Percentiles rank a stretch among this genome's conserved stretches.
Evolutionary conservation across 2,888 invertebrate genomes (phyloP).

Genomic region (Lapara coniferarum): DNA sequence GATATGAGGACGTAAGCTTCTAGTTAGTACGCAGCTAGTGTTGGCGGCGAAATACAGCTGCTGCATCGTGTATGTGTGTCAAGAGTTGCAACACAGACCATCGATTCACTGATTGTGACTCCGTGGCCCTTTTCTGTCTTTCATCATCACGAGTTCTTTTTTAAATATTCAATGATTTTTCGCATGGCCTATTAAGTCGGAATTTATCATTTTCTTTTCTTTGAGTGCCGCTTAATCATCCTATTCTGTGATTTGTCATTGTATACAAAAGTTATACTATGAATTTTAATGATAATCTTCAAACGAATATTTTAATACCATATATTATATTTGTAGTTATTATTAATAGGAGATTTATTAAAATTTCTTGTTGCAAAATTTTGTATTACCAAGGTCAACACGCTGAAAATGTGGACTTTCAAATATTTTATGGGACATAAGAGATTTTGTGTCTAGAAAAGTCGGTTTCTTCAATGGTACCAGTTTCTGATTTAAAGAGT

Average conservation of each 20-base stretch:
- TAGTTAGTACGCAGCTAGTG: conserved; percentile 48
- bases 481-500: conserved; percentile 39
- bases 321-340: neutral
- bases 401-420: conserved; percentile 64
- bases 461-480: conserved; percentile 47
- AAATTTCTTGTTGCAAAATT: conserved; percentile 55
- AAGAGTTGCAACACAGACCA: conserved; percentile 62
- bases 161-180: conserved; percentile 25
- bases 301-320: neutral
- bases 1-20: conserved; percentile 43
- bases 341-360: conserved; percentile 26
- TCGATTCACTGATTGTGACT: conserved; percentile 62
- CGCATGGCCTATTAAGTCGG: conserved; percentile 3
- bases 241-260: neutral
- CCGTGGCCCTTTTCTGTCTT: conserved; percentile 72
- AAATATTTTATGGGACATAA: conserved; percentile 59
- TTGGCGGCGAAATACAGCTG: conserved; percentile 56
- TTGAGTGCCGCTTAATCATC: neutral
- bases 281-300: neutral
- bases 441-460: conserved; percentile 51
- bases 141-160: conserved; percentile 47
- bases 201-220: neutral
- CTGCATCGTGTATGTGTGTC: conserved; percentile 68
- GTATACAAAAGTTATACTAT: neutral
- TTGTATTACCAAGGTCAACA: conserved; percentile 54